Evolutionary conservation across 2,113 vertebrate genomes (phyloP).

Genomic region (Struthio camelus): DNA sequence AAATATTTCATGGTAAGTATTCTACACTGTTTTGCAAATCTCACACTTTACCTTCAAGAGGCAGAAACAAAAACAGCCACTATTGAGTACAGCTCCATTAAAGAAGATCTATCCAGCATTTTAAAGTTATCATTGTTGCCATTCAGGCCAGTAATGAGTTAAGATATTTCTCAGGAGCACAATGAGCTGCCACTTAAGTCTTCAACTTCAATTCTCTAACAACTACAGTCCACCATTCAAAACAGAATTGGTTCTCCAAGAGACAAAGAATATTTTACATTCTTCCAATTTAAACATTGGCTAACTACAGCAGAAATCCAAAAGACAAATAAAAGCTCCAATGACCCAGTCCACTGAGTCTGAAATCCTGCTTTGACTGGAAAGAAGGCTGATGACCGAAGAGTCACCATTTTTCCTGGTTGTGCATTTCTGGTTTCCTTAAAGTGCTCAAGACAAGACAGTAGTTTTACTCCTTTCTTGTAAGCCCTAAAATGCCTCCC

Average conservation of each 20-base stretch:
- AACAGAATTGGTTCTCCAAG: background rate
- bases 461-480: background rate
- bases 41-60: background rate
- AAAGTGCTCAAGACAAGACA: background rate
- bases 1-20: background rate
- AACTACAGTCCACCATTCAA: background rate
- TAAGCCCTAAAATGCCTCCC: background rate
- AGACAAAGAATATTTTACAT: background rate
- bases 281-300: background rate
- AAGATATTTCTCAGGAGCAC: background rate
- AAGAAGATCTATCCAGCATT: background rate
- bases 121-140: background rate
- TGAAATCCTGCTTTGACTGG: background rate
- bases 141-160: background rate
- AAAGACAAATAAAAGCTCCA: background rate
- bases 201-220: background rate
- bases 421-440: background rate
- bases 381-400: background rate
- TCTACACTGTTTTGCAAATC: background rate
- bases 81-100: background rate
- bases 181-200: rapidly evolving
- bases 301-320: background rate
- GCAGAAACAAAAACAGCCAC: background rate
- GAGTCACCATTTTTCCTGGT: background rate
- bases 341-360: background rate